A percentile compares a stretch with the other conserved stretches of the same genome.
These are phyloP conservation scores for Drosophila kanekoi DNA, from an alignment of 2,888 invertebrate species.

Conservation along the genomic window DNA sequence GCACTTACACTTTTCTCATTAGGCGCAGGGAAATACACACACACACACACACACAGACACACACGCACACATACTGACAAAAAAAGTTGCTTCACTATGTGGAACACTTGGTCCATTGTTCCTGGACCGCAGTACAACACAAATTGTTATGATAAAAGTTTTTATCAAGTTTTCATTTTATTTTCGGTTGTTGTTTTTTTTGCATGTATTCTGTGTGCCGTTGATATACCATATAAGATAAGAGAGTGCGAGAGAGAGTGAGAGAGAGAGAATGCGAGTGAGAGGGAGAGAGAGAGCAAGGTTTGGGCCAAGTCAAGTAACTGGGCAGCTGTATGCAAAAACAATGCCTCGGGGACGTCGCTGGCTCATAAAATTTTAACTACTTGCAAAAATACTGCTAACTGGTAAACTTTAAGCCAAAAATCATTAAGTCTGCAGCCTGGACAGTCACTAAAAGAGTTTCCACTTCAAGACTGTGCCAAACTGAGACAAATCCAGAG, in stretches of 20 bases:
- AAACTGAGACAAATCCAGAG: not conserved
- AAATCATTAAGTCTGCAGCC: constrained; percentile 77
- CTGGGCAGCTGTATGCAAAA: constrained; percentile 62
- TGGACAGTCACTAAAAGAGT: constrained; percentile 50
- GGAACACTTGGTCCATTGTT: constrained; percentile 48
- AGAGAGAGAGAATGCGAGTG: not conserved
- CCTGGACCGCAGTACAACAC: constrained; percentile 64
- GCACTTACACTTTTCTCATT: constrained; percentile 74
- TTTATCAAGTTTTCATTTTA: constrained; percentile 74
- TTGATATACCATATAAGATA: constrained; percentile 67
- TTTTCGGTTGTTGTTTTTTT: constrained; percentile 32
- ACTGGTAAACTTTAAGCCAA: constrained; percentile 80
- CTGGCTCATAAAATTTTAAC: constrained; percentile 76
- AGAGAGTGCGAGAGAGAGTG: constrained; percentile 1
- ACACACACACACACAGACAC: constrained; percentile 18
- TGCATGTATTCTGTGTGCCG: constrained; percentile 26
- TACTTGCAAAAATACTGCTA: constrained; percentile 79
- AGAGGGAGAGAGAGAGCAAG: not conserved
- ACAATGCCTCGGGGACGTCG: constrained; percentile 56
- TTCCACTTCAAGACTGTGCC: constrained; percentile 33
- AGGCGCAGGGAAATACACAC: constrained; percentile 29
- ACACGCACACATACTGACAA: constrained; percentile 8
- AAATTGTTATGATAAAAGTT: constrained; percentile 81
- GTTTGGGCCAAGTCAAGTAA: constrained; percentile 25
- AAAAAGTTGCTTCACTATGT: constrained; percentile 24